Evolutionary conservation across 2,888 invertebrate species (phyloP).

Genomic region (Schizaphis graminum): DNA sequence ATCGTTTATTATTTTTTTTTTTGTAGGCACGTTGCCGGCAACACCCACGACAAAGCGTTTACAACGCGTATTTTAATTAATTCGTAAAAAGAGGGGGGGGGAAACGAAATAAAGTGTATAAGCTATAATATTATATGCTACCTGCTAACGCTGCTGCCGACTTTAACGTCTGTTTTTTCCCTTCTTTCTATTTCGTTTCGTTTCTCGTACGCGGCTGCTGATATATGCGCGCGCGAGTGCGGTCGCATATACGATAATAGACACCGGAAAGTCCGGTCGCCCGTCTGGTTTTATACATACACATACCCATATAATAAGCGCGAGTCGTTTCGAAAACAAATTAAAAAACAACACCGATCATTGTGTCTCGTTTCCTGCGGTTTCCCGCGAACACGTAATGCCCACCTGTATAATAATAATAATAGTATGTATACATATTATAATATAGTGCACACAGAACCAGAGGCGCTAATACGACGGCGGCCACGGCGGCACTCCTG

Average conservation of each 20-base stretch:
- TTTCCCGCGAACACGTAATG: neutral
- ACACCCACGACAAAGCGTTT: conserved; percentile 36
- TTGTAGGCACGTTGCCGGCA: neutral
- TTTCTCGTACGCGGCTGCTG: neutral
- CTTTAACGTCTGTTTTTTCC: neutral
- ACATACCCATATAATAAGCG: neutral
- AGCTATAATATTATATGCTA: conserved; percentile 37
- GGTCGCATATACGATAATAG: neutral
- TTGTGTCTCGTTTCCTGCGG: neutral
- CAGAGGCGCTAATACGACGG: conserved; percentile 41
- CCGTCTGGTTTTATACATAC: conserved; percentile 23
- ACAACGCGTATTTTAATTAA: conserved; percentile 50
- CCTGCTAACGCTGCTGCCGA: conserved; percentile 33
- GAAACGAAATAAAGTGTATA: conserved; percentile 6
- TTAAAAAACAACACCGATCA: conserved; percentile 27
- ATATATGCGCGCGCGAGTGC: neutral
- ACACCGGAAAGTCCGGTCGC: conserved; percentile 34
- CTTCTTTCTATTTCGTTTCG: neutral
- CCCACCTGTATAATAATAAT: neutral
- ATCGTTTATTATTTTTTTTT: neutral
- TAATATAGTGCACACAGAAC: conserved; percentile 2
- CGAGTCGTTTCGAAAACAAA: conserved; percentile 18
- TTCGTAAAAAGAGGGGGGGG: conserved; percentile 29
- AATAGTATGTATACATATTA: neutral
- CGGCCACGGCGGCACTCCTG: neutral